Evolutionary conservation across 2,888 invertebrate genomes (phyloP).

Genomic region (Philhelius pedissequus): DNA sequence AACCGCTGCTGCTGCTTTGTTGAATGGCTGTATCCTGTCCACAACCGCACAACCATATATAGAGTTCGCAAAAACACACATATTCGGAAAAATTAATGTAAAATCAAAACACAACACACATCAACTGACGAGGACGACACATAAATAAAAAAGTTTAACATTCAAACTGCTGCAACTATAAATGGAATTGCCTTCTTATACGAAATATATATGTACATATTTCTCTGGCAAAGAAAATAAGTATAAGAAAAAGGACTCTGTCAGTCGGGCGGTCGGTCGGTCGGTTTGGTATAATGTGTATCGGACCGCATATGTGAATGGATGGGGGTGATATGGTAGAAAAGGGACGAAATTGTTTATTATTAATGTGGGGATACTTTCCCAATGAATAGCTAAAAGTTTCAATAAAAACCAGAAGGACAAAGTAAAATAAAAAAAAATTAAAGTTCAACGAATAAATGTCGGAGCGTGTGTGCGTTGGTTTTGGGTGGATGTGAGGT

Average conservation of each 20-base stretch:
- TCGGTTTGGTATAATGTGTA: background rate
- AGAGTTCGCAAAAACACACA: slow-evolving; percentile 46
- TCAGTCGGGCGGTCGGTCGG: too few species aligned
- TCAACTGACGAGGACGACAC: slow-evolving; percentile 50
- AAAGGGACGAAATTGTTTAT: slow-evolving; percentile 60
- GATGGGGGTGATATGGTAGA: slow-evolving; percentile 4
- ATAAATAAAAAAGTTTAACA: slow-evolving; percentile 60
- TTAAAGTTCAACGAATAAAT: slow-evolving; percentile 38
- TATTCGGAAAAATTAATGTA: slow-evolving; percentile 66
- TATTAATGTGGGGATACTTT: slow-evolving; percentile 69
- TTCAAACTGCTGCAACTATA: slow-evolving; percentile 59
- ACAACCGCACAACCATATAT: background rate
- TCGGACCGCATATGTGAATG: slow-evolving; percentile 27
- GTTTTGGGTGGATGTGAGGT: background rate
- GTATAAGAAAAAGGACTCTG: background rate
- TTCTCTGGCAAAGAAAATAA: slow-evolving; percentile 15
- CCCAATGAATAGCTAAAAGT: slow-evolving; percentile 68
- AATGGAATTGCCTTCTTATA: slow-evolving; percentile 63
- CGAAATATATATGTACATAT: slow-evolving; percentile 1
- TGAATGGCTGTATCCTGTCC: slow-evolving; percentile 2
- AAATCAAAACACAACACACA: slow-evolving; percentile 68
- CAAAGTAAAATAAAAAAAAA: slow-evolving; percentile 51
- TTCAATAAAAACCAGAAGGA: slow-evolving; percentile 67
- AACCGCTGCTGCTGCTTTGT: background rate
- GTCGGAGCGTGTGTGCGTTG: background rate